Percentiles rank a stretch among this genome's conserved stretches.
Conservation (phyloP, 2,888 invertebrate genomes). For the Philaethria dido region DNA sequence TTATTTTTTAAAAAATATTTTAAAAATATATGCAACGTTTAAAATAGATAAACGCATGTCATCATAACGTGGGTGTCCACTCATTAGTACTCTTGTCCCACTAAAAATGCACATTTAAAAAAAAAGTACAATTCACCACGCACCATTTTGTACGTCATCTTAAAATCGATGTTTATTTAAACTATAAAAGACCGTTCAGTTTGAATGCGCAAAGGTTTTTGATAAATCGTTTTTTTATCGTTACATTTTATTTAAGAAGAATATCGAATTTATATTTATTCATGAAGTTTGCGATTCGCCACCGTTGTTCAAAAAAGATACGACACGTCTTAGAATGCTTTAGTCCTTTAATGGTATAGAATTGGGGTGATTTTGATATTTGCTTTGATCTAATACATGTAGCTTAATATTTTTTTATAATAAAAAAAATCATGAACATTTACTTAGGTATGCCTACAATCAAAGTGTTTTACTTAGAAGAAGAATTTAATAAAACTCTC, state of each 20-base stretch:
- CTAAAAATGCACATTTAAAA: constrained; percentile 55
- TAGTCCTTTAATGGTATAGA: constrained; percentile 40
- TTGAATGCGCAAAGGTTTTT: constrained; percentile 72
- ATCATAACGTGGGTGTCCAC: constrained; percentile 78
- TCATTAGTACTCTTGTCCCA: constrained; percentile 79
- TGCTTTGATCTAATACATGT: constrained; percentile 23
- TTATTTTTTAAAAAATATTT: no score
- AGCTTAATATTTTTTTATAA: constrained; percentile 19
- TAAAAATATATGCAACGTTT: no score
- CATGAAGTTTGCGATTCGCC: constrained; percentile 80
- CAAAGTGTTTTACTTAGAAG: no score
- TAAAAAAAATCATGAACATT: no score
- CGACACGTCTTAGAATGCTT: constrained; percentile 66
- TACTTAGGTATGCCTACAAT: no score
- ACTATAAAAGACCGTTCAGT: constrained; percentile 71
- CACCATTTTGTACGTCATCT: constrained; percentile 75
- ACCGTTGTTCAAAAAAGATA: constrained; percentile 72
- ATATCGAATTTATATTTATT: constrained; percentile 81
- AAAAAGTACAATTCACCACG: constrained; percentile 65
- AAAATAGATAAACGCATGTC: constrained; percentile 60
- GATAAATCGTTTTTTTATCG: constrained; percentile 82
- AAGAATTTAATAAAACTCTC: no score
- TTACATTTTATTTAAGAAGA: constrained; percentile 75
- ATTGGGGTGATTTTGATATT: constrained; percentile 48
- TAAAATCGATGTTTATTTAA: constrained; percentile 82